Base-by-base conservation (phyloP, 2,888 invertebrate species). In the Meteorus cinctellus region DNA sequence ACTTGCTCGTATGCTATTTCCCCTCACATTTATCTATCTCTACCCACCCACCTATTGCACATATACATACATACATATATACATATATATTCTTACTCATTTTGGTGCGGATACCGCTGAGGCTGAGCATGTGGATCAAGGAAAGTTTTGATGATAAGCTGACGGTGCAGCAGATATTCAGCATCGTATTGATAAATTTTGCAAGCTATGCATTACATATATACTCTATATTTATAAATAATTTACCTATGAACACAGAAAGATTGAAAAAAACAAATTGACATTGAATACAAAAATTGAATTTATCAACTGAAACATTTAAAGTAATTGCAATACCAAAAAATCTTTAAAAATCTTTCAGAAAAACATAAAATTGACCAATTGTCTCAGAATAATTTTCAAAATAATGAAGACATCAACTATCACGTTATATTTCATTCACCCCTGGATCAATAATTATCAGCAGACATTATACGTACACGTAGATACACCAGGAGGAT, bases 1-100 rank as follows among this genome's bases (percentile, higher is more conserved):
- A 82, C 78, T 84, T 83, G 82, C 81, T 79, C 75, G 77, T 80
- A 78, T 79, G 78, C 79, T 76, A 79, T 81, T 81, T 81, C 6
- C 55, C n/a, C n/a, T 19, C 55, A 19, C n/a, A 55, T 19, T 5
- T 55, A 55, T 19, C 10, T 55, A 19, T 19, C 19, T 55, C 19
- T 78, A 82, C 10, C 10, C 41, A 8, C 12, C 41, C 41, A 41
- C 41, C 8, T 41, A 41, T 12, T 10, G 5, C 16, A 19, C 5
- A 51, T 51, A 6, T 45, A 12, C 8, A 45, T n/a, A 51, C 16
- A 19, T 51, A 51, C 8, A 34, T 34, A 34, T 34, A 34, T 34
- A 34, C 2, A 48, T 48, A 55, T 55, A 55, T 55, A 6, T 24
- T 48, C 48, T 48, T 55, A 55, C 55, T 55, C 55, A 55, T 55